Evolutionary conservation across 2,113 vertebrate species (phyloP).

Genomic region (Strix aluco): DNA sequence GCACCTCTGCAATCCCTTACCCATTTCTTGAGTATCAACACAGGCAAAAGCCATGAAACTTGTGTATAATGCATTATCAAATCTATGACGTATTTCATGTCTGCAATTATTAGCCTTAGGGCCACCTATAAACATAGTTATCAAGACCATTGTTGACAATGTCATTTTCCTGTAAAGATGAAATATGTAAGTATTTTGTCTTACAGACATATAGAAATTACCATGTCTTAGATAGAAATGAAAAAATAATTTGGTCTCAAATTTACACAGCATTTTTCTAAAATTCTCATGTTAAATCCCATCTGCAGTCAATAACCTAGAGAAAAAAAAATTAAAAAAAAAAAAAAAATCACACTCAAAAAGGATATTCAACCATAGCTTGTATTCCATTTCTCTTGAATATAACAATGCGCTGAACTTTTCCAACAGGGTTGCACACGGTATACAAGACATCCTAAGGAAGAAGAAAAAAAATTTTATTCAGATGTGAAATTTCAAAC

Average conservation of each 20-base stretch:
- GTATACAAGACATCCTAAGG: constrained; percentile 90
- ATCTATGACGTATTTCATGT: not conserved
- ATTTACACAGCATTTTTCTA: not conserved
- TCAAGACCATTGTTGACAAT: not conserved
- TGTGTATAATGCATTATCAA: not conserved
- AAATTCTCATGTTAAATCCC: not conserved
- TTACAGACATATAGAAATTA: not conserved
- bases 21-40: not conserved
- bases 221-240: not conserved
- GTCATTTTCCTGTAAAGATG: not conserved
- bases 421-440: constrained; percentile 91
- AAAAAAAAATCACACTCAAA: not conserved
- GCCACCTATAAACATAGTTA: not conserved
- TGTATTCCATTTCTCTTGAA: constrained; percentile 97
- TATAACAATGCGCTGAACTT: constrained; percentile 93
- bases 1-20: not conserved
- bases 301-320: not conserved
- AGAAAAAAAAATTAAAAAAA: not conserved
- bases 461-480: not conserved
- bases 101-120: not conserved
- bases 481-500: not conserved
- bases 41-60: not conserved
- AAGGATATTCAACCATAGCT: constrained; percentile 99
- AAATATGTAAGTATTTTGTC: not conserved
- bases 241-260: not conserved